These are phyloP conservation scores for Bombus picipes DNA, from an alignment of 1,140 invertebrate species.

Conservation along the genomic window DNA sequence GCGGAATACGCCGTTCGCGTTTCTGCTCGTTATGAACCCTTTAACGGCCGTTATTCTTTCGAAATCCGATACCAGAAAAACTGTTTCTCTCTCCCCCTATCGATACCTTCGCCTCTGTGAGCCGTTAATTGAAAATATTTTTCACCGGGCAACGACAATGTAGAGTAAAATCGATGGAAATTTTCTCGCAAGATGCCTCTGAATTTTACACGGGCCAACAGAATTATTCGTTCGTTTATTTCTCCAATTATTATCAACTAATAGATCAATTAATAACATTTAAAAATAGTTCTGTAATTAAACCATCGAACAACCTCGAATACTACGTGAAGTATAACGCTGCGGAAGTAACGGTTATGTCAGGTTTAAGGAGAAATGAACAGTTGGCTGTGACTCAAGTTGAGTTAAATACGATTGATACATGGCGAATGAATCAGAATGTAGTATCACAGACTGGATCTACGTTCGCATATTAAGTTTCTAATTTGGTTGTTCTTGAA, in stretches of 20 bases:
- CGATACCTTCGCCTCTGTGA: slow-evolving; percentile 32
- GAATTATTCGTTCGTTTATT: background rate
- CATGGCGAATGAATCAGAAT: background rate
- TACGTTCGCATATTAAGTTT: background rate
- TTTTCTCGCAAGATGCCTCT: slow-evolving; percentile 7
- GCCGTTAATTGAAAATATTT: slow-evolving; percentile 56
- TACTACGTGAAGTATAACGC: background rate
- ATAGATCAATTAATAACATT: background rate
- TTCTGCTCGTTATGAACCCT: slow-evolving; percentile 56
- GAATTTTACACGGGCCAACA: background rate
- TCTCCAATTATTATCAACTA: background rate
- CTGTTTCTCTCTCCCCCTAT: slow-evolving; percentile 28
- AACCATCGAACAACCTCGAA: background rate
- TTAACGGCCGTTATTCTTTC: slow-evolving; percentile 65
- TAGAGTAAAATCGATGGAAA: slow-evolving; percentile 30
- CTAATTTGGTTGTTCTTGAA: background rate
- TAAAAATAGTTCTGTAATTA: background rate
- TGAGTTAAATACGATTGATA: background rate
- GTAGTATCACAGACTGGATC: background rate
- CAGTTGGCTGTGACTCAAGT: background rate
- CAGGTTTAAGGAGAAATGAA: background rate
- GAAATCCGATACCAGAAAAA: slow-evolving; percentile 56
- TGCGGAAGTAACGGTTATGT: background rate
- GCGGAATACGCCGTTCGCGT: slow-evolving; percentile 52
- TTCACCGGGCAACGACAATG: slow-evolving; percentile 34